Evolutionary conservation across 2,797 vertebrate genomes (phyloP).

Genomic region (Cebuella pygmaea): DNA sequence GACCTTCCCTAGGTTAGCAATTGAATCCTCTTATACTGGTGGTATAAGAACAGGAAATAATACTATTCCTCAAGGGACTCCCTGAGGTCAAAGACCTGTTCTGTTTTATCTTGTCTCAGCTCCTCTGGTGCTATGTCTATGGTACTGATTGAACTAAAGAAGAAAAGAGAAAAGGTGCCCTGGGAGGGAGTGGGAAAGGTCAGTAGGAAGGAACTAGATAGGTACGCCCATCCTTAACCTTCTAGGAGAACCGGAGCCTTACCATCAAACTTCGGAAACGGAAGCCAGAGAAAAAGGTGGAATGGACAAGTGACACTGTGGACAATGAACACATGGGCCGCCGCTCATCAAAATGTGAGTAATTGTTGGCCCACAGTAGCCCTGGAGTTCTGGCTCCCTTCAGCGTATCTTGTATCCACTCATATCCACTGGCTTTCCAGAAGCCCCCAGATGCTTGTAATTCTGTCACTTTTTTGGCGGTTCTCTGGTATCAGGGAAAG

Average conservation of each 20-base stretch:
- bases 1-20: constrained; percentile 32
- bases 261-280: constrained; percentile 95
- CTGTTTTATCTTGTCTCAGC: background rate
- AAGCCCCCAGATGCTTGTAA: background rate
- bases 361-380: accelerated
- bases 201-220: background rate
- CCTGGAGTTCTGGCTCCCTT: background rate
- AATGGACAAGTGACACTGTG: constrained; percentile 96
- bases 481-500: background rate
- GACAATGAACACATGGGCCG: constrained; percentile 96
- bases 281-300: constrained; percentile 96
- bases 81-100: background rate
- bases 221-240: background rate
- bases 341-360: constrained; percentile 96
- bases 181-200: background rate
- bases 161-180: background rate
- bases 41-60: background rate
- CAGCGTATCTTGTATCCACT: background rate
- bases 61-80: background rate
- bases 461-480: background rate
- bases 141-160: background rate
- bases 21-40: background rate
- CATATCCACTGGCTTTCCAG: background rate
- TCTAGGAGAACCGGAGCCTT: constrained; percentile 93
- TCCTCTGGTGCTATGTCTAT: background rate